Evolutionary conservation across 1,140 invertebrate species (phyloP).

Genomic region (Scaptomyza pallida): DNA sequence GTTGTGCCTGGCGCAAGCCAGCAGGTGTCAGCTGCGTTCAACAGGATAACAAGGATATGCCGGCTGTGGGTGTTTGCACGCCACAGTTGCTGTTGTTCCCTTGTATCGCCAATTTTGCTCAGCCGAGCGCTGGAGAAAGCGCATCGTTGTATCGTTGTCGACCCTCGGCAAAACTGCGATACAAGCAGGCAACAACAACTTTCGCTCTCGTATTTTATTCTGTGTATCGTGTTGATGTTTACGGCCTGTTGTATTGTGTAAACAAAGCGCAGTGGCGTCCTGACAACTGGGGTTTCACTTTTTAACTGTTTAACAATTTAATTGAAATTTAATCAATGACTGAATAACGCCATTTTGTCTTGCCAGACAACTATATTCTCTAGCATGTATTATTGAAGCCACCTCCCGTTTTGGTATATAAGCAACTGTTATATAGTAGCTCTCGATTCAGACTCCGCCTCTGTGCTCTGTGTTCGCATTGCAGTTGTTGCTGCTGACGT

Average conservation of each 20-base stretch:
- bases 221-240: slow-evolving; percentile 63
- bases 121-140: slow-evolving; percentile 54
- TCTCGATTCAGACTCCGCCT: slow-evolving; percentile 69
- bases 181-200: slow-evolving; percentile 64
- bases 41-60: slow-evolving; percentile 58
- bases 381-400: slow-evolving; percentile 29
- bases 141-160: slow-evolving; percentile 17
- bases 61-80: slow-evolving; percentile 2
- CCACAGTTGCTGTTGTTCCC: slow-evolving; percentile 52
- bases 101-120: slow-evolving; percentile 72
- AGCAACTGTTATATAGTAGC: slow-evolving; percentile 43
- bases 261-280: slow-evolving; percentile 77
- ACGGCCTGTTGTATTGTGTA: slow-evolving; percentile 61
- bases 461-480: slow-evolving; percentile 60
- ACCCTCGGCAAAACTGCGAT: slow-evolving; percentile 61
- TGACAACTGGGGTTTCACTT: slow-evolving; percentile 19
- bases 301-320: slow-evolving; percentile 13
- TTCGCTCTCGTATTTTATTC: slow-evolving; percentile 66
- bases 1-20: slow-evolving; percentile 32
- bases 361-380: slow-evolving; percentile 6
- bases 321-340: neutral
- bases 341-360: slow-evolving; percentile 68
- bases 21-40: slow-evolving; percentile 68
- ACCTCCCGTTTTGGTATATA: slow-evolving; percentile 67
- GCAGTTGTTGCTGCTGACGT: slow-evolving; percentile 43